Evolutionary conservation across 2,888 invertebrate genomes (phyloP).

Genomic region (Yponomeuta malinellus): DNA sequence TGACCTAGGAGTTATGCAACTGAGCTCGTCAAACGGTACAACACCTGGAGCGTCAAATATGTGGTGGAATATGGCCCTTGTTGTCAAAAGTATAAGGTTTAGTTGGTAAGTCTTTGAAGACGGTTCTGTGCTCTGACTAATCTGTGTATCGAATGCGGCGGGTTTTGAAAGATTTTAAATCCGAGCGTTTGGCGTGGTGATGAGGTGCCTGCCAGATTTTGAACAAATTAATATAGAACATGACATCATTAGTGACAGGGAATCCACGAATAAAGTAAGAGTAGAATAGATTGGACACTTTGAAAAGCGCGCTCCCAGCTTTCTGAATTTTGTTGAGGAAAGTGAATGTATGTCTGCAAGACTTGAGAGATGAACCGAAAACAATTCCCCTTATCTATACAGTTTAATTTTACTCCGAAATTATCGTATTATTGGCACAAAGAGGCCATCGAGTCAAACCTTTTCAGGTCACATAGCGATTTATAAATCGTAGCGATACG

Average conservation of each 20-base stretch:
- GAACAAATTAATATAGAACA: no score
- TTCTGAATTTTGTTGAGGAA: no score
- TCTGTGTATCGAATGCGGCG: neutral
- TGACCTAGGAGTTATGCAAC: constrained; percentile 17
- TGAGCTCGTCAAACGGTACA: constrained; percentile 30
- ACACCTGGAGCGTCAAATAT: constrained; percentile 46
- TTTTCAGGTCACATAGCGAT: constrained; percentile 4
- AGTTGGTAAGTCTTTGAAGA: neutral
- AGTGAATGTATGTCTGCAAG: no score
- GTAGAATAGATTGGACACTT: no score
- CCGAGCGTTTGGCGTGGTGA: neutral
- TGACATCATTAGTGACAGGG: no score
- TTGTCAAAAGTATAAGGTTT: neutral
- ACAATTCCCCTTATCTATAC: no score
- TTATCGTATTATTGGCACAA: neutral
- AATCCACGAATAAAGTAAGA: no score
- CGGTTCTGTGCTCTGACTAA: neutral
- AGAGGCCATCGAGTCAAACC: neutral
- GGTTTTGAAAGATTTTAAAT: neutral
- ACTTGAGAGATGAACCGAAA: no score
- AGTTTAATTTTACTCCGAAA: neutral
- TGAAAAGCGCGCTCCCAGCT: no score
- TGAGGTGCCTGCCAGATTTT: neutral
- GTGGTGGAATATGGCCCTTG: constrained; percentile 16
- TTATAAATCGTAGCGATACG: neutral